A percentile compares a stretch with the other conserved stretches of the same genome.
phyloP scores from a whole-genome alignment of 2,797 vertebrate genomes.

The Pogoniulus pusillus region DNA sequence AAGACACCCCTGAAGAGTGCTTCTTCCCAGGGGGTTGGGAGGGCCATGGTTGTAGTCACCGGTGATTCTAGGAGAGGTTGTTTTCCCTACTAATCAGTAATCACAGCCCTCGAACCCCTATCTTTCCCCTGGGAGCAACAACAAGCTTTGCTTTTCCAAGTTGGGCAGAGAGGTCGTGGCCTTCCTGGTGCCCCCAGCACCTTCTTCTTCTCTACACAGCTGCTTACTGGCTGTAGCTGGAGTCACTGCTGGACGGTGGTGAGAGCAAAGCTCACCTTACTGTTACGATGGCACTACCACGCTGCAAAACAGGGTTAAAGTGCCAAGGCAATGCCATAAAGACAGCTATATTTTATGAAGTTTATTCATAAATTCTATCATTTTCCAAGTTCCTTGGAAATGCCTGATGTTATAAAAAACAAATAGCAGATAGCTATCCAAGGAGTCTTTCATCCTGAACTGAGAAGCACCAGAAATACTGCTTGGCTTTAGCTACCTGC shows the following conservation, averaged over 20 bases:
- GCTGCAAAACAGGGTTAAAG: background rate
- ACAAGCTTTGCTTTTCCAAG: background rate
- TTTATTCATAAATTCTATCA: background rate
- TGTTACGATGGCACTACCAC: accelerated
- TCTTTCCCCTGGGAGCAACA: background rate
- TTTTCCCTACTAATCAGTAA: background rate
- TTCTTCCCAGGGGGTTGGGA: background rate
- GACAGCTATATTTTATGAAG: background rate
- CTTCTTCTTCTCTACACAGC: background rate
- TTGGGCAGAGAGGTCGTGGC: background rate
- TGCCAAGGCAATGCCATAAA: background rate
- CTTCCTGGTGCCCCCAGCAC: background rate
- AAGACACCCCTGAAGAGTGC: background rate
- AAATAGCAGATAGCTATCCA: background rate
- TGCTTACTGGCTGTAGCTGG: background rate
- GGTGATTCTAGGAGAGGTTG: background rate
- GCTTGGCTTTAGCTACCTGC: background rate
- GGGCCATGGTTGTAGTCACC: background rate
- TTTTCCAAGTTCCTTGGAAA: background rate
- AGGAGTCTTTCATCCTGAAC: background rate
- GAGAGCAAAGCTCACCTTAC: accelerated
- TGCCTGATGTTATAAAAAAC: background rate
- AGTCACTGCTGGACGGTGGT: background rate
- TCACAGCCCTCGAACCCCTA: background rate
- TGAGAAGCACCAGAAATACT: background rate